These are phyloP conservation scores for Hymenochirus boettgeri DNA, from an alignment of 2,113 vertebrate species.

Conservation along the genomic window DNA sequence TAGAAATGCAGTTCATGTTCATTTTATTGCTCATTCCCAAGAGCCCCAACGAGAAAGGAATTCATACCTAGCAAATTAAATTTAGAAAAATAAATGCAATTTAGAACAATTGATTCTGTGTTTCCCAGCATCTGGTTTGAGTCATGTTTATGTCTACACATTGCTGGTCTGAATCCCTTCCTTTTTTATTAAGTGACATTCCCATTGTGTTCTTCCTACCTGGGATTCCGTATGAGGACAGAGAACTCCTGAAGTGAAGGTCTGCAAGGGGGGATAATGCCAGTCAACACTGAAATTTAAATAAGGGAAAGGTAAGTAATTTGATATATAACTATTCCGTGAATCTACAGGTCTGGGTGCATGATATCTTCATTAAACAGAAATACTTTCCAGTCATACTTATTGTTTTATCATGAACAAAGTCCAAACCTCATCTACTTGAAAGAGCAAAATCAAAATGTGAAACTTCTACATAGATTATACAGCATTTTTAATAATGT, in stretches of 20 bases:
- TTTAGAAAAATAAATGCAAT: slow-evolving; percentile 19
- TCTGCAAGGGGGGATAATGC: slow-evolving; percentile 45
- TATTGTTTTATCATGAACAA: no score
- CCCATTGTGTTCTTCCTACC: slow-evolving; percentile 47
- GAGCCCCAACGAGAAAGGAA: slow-evolving; percentile 1
- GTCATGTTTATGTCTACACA: slow-evolving; percentile 7
- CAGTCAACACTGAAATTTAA: slow-evolving; percentile 44
- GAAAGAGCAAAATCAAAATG: no score
- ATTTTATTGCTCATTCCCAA: slow-evolving; percentile 25
- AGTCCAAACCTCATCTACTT: no score
- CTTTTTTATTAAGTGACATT: neutral
- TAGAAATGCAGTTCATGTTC: neutral
- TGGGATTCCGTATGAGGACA: slow-evolving; percentile 55
- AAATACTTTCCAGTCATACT: no score
- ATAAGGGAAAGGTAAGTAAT: slow-evolving; percentile 4
- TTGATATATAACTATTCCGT: neutral
- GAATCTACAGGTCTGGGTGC: no score
- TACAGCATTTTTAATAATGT: no score
- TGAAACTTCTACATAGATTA: no score
- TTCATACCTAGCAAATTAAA: slow-evolving; percentile 26
- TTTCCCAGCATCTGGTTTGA: slow-evolving; percentile 11
- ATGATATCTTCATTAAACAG: no score
- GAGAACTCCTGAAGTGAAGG: slow-evolving; percentile 47
- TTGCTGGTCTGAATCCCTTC: neutral
- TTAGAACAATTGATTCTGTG: neutral